Evolutionary conservation across 1,140 invertebrate species (phyloP), one percentile per base, ranked within the genome.

Genomic region (Bradysia coprophila): DNA sequence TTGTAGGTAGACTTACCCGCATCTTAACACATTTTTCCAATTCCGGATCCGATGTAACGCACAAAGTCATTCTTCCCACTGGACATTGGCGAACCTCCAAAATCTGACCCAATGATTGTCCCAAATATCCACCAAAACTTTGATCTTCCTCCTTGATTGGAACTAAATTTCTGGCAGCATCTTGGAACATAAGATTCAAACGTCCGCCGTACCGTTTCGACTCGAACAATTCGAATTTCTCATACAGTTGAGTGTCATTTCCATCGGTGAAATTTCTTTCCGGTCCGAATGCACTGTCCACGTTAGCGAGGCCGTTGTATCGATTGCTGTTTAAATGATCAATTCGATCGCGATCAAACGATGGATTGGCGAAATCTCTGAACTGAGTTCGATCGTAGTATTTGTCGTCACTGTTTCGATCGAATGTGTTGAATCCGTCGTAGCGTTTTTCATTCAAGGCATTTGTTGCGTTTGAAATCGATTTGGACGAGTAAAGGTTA

Each of bases 11-110:
- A 46, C 66, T 58, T 64, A 92, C 87, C 68, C 75, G 85, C 92
- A 98, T 96, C 61, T 84, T 84, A 23, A 84, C 62, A 60, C 93
- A 98, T 65, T 98, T 98, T 21, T 81, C 75, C 61, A 86, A 72
- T 64, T 97, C 93, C 1, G 75, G 69, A 38, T 87, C 76, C 1
- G 91, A 95, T 1, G 89, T 91, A 6, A 96, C 82, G 60, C 93
- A 97, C 5, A 94, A 52, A 1, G 72, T 79, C 64, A 91, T 85
- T 18, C 69, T 62, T 22, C 73, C 69, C 5, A 92, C 76, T 0
- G 86, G 80, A 61, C 89, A 94, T 38, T 77, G 69, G 39, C 81
- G 66, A 3, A 91, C 69, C 13, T 71, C 76, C 38, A 81, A 59
- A 42, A 91, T 81, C 1, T 74, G 63, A 31, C 77, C 63, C 40